Evolutionary conservation across 2,113 vertebrate species (phyloP), one percentile per base, ranked within the genome.

Genomic region (Chloropsis hardwickii): DNA sequence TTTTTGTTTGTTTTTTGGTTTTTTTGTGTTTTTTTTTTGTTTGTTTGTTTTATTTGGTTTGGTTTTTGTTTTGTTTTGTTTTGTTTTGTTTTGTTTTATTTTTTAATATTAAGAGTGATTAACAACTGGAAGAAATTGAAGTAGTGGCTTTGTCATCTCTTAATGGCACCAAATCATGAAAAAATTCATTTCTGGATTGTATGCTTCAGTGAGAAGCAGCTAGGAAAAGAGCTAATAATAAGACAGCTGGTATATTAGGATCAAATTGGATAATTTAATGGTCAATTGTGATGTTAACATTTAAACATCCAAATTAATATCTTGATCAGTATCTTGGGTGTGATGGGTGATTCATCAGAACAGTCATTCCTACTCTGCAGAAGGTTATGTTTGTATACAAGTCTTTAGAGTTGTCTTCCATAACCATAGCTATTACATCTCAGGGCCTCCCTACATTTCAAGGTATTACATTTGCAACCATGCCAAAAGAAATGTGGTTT

Each of bases 331-430:
- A 35, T 56, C 65, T 72, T 90, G 53, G 40, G 60, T n/a, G 19
- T 17, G 53, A 51, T 64, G 12, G 39, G 3, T 0, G 0, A 33
- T 74, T 73, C 11, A 77, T 11, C 9, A 39, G 58, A 64, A 53
- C 11, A 69, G 15, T 56, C 14, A 64, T 83, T 29, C 9, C 28
- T 53, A 23, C 6, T 44, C 28, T 57, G 6, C 48, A 60, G 27
- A 91, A 69, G 48, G 3, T 25, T 54, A 19, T 18, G 2, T 5
- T 61, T 51, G 5, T 48, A 28, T 57, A 81, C 56, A 76, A 79
- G 4, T 60, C 33, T 71, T 76, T 44, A 28, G 5, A 14, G 4
- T 29, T 71, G 20, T 39, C n/a, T 82, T 79, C 50, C 19, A 31
- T 25, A 86, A 67, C 31, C 22, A 37, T 8, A 80, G 7, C 4